These are phyloP conservation scores for Craseonycteris thonglongyai DNA, from an alignment of 2,113 vertebrate genomes.

Conservation along the genomic window DNA sequence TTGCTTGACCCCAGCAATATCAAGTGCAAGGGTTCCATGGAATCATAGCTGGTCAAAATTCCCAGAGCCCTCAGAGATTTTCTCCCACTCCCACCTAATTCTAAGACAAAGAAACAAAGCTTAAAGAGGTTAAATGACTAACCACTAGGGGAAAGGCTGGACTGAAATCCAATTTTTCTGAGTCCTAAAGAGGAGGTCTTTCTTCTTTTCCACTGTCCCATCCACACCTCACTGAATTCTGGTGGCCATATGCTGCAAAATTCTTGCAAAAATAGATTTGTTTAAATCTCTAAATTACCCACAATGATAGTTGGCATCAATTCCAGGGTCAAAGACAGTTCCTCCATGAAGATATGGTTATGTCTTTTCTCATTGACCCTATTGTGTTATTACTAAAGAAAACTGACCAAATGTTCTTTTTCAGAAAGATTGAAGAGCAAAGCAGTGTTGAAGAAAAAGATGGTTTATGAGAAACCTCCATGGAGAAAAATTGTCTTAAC, in stretches of 20 bases:
- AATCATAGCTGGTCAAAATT: background rate
- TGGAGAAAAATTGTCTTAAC: background rate
- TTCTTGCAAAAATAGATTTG: background rate
- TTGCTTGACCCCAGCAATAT: background rate
- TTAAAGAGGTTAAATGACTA: slow-evolving; percentile 32
- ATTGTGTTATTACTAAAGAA: background rate
- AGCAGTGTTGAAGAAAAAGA: background rate
- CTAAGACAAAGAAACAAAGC: slow-evolving; percentile 32
- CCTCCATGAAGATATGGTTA: background rate
- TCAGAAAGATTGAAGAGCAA: background rate
- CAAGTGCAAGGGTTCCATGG: background rate
- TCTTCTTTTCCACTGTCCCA: background rate
- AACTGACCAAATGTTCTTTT: background rate
- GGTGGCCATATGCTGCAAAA: background rate
- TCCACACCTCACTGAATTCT: background rate
- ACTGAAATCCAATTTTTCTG: background rate
- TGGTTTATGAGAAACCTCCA: background rate
- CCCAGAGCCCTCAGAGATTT: background rate
- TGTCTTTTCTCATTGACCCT: background rate
- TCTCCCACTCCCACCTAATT: background rate
- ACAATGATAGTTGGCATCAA: background rate
- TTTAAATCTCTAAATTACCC: background rate
- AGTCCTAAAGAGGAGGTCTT: background rate
- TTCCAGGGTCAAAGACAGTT: background rate
- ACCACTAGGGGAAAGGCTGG: background rate